Conservation (phyloP, 2,888 invertebrate genomes). For the Acholoe squamosa region DNA sequence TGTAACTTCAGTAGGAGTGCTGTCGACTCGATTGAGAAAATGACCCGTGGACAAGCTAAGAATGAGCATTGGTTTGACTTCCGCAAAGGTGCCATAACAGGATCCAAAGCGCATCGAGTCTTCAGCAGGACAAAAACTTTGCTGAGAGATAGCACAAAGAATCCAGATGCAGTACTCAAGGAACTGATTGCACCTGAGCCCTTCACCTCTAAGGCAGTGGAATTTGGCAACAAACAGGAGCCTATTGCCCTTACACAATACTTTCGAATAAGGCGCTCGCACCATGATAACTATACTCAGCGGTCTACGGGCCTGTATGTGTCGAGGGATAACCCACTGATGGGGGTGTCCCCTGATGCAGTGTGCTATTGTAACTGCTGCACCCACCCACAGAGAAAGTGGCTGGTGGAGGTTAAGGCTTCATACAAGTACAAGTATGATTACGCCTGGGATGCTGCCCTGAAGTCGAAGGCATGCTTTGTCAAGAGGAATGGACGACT, state of each 20-base stretch:
- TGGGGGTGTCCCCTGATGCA: not conserved
- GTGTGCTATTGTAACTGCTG: not conserved
- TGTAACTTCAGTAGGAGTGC: no score
- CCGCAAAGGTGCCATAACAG: not conserved
- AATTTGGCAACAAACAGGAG: no score
- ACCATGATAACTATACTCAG: no score
- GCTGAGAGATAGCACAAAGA: no score
- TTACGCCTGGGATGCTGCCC: not conserved
- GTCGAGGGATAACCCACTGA: not conserved
- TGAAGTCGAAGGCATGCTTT: not conserved
- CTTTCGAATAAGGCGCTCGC: no score
- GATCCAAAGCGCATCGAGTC: not conserved
- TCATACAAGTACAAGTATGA: not conserved
- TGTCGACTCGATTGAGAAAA: not conserved
- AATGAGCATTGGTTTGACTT: not conserved
- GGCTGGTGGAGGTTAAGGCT: not conserved
- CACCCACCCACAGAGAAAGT: not conserved
- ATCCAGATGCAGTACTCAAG: no score
- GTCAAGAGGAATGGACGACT: not conserved
- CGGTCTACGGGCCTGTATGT: not conserved
- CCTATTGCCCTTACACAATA: no score
- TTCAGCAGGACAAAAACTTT: not conserved
- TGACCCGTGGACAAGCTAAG: not conserved
- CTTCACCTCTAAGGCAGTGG: no score
- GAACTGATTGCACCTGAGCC: no score